phyloP scores from a whole-genome alignment of 2,888 invertebrate genomes.

The Drosophila hamatofila region DNA sequence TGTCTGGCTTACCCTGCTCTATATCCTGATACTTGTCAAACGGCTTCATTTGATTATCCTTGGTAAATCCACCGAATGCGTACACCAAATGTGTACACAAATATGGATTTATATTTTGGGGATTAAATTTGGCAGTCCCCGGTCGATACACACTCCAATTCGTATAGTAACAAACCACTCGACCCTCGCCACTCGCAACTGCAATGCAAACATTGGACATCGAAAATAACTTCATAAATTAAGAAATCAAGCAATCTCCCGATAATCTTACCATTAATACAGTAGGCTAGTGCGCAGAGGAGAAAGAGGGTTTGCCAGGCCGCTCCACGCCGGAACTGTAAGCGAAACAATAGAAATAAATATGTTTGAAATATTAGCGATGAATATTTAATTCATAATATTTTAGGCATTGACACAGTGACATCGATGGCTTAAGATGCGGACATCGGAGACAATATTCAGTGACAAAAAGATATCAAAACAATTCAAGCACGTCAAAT shows the following conservation, averaged over 20 bases:
- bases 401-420: constrained; percentile 73
- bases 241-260: background rate
- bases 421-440: constrained; percentile 50
- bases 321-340: constrained; percentile 84
- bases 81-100: constrained; percentile 97
- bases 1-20: constrained; percentile 91
- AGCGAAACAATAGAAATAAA: constrained; percentile 7
- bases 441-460: constrained; percentile 17
- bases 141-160: constrained; percentile 97
- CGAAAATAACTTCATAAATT: no score
- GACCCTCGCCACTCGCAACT: constrained; percentile 87
- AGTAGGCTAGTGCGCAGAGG: constrained; percentile 76
- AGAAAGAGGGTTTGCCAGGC: constrained; percentile 83
- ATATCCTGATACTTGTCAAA: constrained; percentile 98
- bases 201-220: constrained; percentile 13
- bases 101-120: constrained; percentile 97
- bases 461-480: constrained; percentile 24
- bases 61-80: constrained; percentile 96
- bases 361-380: constrained; percentile 27
- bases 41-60: constrained; percentile 95
- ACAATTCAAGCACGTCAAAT: constrained; percentile 34
- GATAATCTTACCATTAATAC: constrained; percentile 79
- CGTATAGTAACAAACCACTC: constrained; percentile 96
- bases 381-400: background rate
- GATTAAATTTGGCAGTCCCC: constrained; percentile 95